These are phyloP conservation scores for Pomacea maculata DNA, from an alignment of 1,140 invertebrate genomes.

Conservation along the genomic window DNA sequence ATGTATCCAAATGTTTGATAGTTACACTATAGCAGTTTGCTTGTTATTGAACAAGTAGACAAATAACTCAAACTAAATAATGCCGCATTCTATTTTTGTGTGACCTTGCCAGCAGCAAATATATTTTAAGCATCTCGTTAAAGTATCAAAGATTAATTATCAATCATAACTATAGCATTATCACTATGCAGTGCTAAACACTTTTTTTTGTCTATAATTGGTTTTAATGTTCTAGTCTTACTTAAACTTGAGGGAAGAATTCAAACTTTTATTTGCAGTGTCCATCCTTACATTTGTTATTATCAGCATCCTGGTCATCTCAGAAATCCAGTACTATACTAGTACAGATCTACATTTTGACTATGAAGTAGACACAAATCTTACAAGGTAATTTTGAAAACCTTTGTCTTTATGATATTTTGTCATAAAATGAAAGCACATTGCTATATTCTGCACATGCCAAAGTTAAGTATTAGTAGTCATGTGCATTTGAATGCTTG, in stretches of 20 bases:
- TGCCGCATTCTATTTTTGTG: too few relatives aligned
- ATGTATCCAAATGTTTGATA: neutral
- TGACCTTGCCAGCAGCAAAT: too few relatives aligned
- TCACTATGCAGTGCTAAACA: too few relatives aligned
- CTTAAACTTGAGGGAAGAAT: conserved; percentile 26
- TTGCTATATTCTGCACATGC: conserved; percentile 4
- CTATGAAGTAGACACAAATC: conserved; percentile 89
- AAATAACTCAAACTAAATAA: too few relatives aligned
- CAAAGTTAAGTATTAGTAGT: neutral
- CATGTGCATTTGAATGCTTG: too few relatives aligned
- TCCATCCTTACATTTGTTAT: conserved; percentile 82
- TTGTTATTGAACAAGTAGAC: too few relatives aligned
- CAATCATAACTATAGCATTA: too few relatives aligned
- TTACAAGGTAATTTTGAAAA: conserved; percentile 69
- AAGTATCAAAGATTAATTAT: too few relatives aligned
- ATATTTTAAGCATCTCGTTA: too few relatives aligned
- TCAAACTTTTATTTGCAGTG: conserved; percentile 69
- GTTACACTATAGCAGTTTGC: too few relatives aligned
- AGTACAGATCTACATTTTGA: conserved; percentile 85
- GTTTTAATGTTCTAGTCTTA: neutral
- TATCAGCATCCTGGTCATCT: conserved; percentile 82
- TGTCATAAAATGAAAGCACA: neutral
- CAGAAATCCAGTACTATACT: conserved; percentile 86
- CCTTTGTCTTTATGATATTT: neutral
- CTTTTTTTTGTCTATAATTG: too few relatives aligned